phyloP scores from a whole-genome alignment of 2,113 vertebrate genomes.

The Scalopus aquaticus region DNA sequence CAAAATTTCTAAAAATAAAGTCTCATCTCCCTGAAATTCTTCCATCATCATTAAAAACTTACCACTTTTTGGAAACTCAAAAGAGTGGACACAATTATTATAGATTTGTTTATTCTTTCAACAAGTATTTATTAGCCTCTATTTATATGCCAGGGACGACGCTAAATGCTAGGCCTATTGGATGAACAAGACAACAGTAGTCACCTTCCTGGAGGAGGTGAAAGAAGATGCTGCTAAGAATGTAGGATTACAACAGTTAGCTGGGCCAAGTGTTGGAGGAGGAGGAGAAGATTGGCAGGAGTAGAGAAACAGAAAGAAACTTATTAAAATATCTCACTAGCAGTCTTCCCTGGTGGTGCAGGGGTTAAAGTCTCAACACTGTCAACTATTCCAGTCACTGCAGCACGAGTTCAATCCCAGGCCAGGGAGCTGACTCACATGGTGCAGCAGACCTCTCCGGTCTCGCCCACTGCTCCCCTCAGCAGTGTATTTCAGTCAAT shows the following conservation, averaged over 20 bases:
- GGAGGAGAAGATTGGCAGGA: background rate
- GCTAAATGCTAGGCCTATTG: background rate
- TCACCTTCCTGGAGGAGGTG: background rate
- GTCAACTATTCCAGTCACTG: no score
- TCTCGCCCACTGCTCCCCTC: no score
- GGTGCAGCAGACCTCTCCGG: no score
- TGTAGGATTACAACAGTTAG: background rate
- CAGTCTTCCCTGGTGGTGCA: no score
- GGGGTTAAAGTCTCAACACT: no score
- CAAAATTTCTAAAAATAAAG: slow-evolving; percentile 27
- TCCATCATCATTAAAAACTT: background rate
- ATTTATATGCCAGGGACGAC: background rate
- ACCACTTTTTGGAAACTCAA: background rate
- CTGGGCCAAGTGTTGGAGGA: background rate
- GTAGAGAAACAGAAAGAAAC: background rate
- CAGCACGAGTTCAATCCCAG: no score
- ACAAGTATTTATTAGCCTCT: background rate
- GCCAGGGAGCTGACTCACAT: no score
- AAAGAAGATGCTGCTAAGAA: background rate
- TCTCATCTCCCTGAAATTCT: background rate
- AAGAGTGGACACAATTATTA: background rate
- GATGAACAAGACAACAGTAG: background rate
- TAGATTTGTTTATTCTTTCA: background rate
- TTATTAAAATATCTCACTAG: background rate
- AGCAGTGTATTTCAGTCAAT: no score